Conservation (phyloP, 2,797 vertebrate species). For the Mormyrops attenuatus region DNA sequence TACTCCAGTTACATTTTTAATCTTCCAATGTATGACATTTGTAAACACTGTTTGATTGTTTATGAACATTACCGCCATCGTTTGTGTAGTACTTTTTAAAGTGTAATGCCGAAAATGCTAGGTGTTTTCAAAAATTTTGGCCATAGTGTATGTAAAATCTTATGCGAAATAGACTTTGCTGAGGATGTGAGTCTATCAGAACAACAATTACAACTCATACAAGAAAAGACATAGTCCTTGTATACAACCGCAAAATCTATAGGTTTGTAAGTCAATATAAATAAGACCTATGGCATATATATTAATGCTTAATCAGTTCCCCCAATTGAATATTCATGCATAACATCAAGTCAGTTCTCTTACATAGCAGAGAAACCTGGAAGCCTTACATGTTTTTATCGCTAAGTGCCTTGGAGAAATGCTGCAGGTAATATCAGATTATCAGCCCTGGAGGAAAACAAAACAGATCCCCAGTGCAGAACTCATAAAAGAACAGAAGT, state of each 20-base stretch:
- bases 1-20: background rate
- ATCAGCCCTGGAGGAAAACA: background rate
- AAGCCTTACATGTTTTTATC: background rate
- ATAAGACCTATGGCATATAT: background rate
- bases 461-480: background rate
- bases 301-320: background rate
- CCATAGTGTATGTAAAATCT: background rate
- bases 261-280: background rate
- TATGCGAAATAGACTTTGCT: background rate
- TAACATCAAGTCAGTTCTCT: background rate
- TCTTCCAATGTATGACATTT: background rate
- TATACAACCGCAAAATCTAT: background rate
- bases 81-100: background rate
- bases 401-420: background rate
- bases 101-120: background rate
- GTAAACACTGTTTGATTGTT: background rate
- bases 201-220: background rate
- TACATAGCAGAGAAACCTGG: background rate
- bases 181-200: background rate
- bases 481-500: background rate
- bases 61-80: background rate
- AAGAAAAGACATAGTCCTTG: background rate
- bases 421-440: background rate
- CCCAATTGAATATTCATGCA: background rate
- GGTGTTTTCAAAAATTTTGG: too few relatives aligned